Conservation (phyloP, 2,797 vertebrate species). For the Australoheros facetus region DNA sequence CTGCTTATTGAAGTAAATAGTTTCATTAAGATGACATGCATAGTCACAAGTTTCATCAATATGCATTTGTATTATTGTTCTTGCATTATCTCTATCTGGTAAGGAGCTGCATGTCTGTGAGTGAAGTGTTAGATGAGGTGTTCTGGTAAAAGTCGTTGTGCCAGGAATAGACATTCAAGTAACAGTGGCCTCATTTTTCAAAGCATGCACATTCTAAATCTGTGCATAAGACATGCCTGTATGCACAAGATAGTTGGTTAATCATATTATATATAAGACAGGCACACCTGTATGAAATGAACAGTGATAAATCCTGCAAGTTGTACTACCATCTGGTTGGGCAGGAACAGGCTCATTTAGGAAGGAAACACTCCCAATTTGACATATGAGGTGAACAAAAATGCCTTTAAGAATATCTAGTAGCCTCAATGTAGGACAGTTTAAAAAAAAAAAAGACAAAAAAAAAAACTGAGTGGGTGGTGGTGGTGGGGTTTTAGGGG, state of each 20-base stretch:
- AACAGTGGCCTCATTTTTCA: constrained; percentile 46
- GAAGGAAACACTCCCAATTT: constrained; percentile 18
- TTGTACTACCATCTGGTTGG: constrained; percentile 36
- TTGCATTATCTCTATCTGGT: constrained; percentile 5
- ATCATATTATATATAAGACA: constrained; percentile 23
- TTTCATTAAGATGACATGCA: neutral
- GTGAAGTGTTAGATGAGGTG: neutral
- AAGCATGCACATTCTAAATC: constrained; percentile 26
- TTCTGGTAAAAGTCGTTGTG: constrained; percentile 27
- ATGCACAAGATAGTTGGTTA: constrained; percentile 20
- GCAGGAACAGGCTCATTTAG: constrained; percentile 12
- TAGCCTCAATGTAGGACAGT: constrained; percentile 29
- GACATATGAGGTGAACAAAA: neutral
- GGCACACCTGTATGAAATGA: constrained; percentile 31
- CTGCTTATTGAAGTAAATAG: neutral
- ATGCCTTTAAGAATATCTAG: constrained; percentile 1
- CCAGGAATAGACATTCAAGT: constrained; percentile 40
- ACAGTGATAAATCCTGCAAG: constrained; percentile 27
- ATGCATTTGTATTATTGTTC: neutral
- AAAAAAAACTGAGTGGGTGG: fast-evolving
- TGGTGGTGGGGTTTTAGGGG: neutral
- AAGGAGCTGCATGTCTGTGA: constrained; percentile 1
- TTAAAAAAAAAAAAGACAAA: neutral
- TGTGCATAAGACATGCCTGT: constrained; percentile 22
- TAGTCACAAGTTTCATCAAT: neutral